Conservation (phyloP, 2,888 invertebrate species). For the Drosophila kambysellisi region DNA sequence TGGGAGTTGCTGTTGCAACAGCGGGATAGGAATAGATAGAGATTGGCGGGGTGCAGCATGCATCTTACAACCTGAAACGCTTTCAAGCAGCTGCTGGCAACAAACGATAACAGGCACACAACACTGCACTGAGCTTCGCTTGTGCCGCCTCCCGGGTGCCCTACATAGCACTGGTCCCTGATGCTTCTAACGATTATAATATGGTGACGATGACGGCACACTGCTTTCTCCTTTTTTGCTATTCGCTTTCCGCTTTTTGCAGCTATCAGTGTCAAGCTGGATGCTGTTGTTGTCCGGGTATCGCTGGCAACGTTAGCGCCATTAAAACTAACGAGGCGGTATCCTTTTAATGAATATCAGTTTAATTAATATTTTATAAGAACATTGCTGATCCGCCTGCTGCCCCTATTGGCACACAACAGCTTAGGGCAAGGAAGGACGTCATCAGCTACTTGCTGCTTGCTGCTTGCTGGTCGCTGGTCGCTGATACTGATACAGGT, state of each 20-base stretch:
- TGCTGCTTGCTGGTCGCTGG: background rate
- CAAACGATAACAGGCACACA: conserved; percentile 1
- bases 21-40: background rate
- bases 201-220: conserved; percentile 39
- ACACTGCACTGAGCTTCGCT: background rate
- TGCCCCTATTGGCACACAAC: background rate
- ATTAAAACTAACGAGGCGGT: conserved; percentile 70
- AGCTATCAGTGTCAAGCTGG: conserved; percentile 1
- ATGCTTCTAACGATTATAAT: conserved; percentile 43
- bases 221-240: background rate
- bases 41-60: background rate
- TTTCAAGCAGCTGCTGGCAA: background rate
- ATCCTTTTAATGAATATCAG: conserved; percentile 70
- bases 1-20: background rate
- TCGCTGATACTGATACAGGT: conserved; percentile 11
- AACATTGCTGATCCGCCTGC: conserved; percentile 29
- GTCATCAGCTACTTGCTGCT: background rate
- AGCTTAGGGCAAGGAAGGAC: background rate
- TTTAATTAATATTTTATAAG: conserved; percentile 75
- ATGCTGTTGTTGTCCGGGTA: background rate
- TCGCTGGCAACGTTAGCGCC: conserved; percentile 49
- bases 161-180: conserved; percentile 24
- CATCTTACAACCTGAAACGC: background rate
- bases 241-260: background rate
- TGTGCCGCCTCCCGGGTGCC: conserved; percentile 13